Conservation (phyloP, 2,797 vertebrate genomes). For the Cheracebus regulus region DNA sequence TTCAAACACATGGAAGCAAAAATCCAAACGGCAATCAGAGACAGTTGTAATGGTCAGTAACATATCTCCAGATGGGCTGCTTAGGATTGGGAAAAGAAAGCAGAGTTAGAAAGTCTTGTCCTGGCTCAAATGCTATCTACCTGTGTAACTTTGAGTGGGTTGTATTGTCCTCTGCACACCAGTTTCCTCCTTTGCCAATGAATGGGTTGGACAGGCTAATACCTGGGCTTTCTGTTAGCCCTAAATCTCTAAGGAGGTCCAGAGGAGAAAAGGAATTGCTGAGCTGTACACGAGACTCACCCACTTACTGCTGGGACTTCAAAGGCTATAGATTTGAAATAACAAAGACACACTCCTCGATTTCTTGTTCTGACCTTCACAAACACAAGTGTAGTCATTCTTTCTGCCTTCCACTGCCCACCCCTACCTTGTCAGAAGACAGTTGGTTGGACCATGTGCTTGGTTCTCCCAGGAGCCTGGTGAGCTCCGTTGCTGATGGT, state of each 20-base stretch:
- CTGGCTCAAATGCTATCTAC: background rate
- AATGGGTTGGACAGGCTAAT: background rate
- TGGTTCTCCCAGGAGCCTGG: background rate
- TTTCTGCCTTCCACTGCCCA: background rate
- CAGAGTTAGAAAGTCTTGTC: background rate
- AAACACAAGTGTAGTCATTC: background rate
- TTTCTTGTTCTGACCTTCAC: background rate
- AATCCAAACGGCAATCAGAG: background rate
- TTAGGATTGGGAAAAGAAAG: background rate
- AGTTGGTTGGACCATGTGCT: background rate
- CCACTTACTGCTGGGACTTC: background rate
- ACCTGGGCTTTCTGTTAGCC: background rate
- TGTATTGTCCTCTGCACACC: background rate
- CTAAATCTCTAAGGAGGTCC: background rate
- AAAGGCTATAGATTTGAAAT: background rate
- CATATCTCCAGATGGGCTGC: background rate
- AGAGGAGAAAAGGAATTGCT: background rate
- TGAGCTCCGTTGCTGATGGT: background rate
- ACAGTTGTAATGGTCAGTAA: background rate
- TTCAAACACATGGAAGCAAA: background rate
- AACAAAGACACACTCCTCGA: background rate
- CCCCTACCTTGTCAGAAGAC: background rate
- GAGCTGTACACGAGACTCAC: background rate
- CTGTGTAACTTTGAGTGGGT: background rate
- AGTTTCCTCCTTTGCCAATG: background rate